Conservation (phyloP, 2,797 vertebrate genomes). For the Momotus momota region DNA sequence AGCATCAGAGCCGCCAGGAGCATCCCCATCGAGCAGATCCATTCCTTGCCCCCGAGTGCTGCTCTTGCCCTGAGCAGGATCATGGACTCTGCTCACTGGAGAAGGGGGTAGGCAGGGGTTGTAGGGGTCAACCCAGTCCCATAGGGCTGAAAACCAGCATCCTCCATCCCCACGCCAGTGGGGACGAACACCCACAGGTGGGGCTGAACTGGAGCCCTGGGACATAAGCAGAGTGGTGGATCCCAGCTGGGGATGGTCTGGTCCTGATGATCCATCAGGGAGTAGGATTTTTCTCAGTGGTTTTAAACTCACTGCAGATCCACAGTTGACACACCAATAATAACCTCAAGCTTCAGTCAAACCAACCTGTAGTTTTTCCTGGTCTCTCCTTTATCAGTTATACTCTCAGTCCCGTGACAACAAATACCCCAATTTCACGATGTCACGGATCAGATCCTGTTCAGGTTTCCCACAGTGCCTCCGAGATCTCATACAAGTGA, state of each 20-base stretch:
- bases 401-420: background rate
- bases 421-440: background rate
- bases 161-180: rapidly evolving
- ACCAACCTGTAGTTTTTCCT: background rate
- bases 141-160: background rate
- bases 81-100: background rate
- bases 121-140: background rate
- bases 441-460: background rate
- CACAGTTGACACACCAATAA: background rate
- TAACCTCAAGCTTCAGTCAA: background rate
- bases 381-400: background rate
- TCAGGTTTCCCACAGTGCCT: background rate
- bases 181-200: rapidly evolving
- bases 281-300: background rate
- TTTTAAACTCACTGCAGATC: background rate
- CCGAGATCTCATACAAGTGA: background rate
- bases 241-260: background rate
- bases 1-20: background rate
- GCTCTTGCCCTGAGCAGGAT: background rate
- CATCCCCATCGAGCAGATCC: background rate
- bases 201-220: background rate
- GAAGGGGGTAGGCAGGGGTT: background rate
- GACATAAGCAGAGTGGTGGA: background rate
- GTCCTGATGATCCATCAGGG: background rate
- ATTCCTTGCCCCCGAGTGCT: background rate